Base-by-base conservation (phyloP, 2,113 vertebrate species). In the Xenus cinereus region DNA sequence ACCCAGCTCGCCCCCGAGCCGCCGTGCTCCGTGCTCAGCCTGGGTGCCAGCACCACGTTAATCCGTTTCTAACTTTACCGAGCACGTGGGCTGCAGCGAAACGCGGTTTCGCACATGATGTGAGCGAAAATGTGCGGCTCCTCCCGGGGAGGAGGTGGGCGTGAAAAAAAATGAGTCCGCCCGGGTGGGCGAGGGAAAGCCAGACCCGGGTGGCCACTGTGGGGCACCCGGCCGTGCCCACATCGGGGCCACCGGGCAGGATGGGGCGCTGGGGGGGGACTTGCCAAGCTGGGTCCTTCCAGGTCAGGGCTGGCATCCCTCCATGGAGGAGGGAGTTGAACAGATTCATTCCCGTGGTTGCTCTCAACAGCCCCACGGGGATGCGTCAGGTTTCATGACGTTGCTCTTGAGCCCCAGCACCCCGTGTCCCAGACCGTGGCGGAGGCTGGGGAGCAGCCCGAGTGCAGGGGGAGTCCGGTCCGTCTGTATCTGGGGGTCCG, bases 221-320 rank as follows among this genome's bases (percentile, higher is more conserved):
- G 6, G 21, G 59, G 22, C 51, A 27, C 27, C 45, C 6, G 2
- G 69, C 53, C 1, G 4, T 33, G 45, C 69, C 68, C 2, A 2
- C 8, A 18, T 7, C 1, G 21, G 15, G 39, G 33, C 1, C 8
- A 39, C 23, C 22, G 0, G 0, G 54, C 54, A 21, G 48, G n/a
- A 63, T 2, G 2, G 45, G 5, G 1, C 2, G 10, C 6, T 1
- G 35, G 2, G 1, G 15, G 41, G 59, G 35, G 2, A 6, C 17
- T 11, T 46, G 35, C 57, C 22, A 30, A 19, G 37, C 9, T 14
- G 56, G 39, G 37, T 39, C 51, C 41, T 83, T 35, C 10, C 56
- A 41, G 41, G 43, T 10, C 2, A 1, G 1, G 15, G 59, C 77
- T 43, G 45, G 21, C 43, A 41, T 21, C 41, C 12, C 53, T 24